Base-by-base conservation (phyloP, 2,888 invertebrate genomes). In the Euproctis similis region DNA sequence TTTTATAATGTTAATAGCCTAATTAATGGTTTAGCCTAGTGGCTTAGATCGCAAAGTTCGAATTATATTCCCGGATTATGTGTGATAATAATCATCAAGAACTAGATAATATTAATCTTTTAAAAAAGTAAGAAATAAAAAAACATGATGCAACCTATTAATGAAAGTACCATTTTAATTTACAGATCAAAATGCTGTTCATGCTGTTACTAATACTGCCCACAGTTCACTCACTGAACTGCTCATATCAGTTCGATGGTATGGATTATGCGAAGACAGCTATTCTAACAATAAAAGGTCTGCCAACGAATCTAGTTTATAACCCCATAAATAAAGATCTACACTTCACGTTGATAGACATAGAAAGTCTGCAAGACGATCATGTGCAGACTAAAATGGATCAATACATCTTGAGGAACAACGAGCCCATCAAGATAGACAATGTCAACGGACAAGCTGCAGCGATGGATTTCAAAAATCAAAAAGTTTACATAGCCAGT, bases 341-440 rank as follows among this genome's bases (percentile, higher is more conserved):
- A 1, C 53, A 68, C 2, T 82, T 82, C 47, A 84, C 82, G 0
- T 31, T 84, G 20, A 78, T 84, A 13, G 82, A 84, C 30, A 36
- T 82, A 27, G 73, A 78, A 8, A 64, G 75, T 4, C 39, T 82
- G 12, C 71, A 77, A 42, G 52, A 78, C n/a, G 80, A 81, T 10
- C 54, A 75, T 3, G 59, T 75, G 1, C 81, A 82, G 37, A 84
- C 84, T 0, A 71, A 61, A 59, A 84, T 84, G 84, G 82, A 81
- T 16, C 82, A 82, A 36, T 82, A 80, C 11, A 36, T 78, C 1
- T 36, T 82, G 1, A 66, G 64, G 32, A 48, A 70, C 8, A 65
- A 70, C 11, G 54, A 54, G 34, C 68, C 75, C 0, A 65, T 70
- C 2, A 72, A 67, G 61, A 66, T 82, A 16, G 67, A 74, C 5